Base-by-base conservation (phyloP, 92 coral and sea anemone species). In the Umimayanthus kanabou region DNA sequence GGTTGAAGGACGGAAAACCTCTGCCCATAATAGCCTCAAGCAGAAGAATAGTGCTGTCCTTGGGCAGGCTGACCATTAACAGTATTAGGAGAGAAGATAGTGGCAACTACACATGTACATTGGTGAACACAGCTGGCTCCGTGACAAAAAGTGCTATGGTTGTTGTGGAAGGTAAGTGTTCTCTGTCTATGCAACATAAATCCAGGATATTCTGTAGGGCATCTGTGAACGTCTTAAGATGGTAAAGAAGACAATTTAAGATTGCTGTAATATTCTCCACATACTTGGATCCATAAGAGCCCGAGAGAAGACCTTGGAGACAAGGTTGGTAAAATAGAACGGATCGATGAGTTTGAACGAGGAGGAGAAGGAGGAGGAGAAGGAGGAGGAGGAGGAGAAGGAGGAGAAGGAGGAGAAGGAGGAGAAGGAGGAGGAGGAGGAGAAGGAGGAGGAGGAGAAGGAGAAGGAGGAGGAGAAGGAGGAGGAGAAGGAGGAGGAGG, bases 1-100 rank as follows among this genome's bases (percentile, higher is more conserved):
- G 98, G 98, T 45, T 33, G 25, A 96, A 96, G 82, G 96, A 96
- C 72, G 98, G 98, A 5, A 70, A 92, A 80, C 93, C 92, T 11
- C 80, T 95, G 11, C 16, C 77, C 28, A 85, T 67, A 3, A 70
- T 85, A 13, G 43, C 2, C 77, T 88, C 91, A 9, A 30, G 53
- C 29, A 78, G 92, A 42, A 85, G 91, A 28, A 70, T 71, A 28
- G 64, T 85, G 22, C 64, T 43, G 16, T 53, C 87, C 29, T 28
- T 79, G 29, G 95, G 98, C 3, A 80, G 88, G 67, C 90, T 93
- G 23, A 79, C 91, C 11, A 87, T 95, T 30, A 84, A 40, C 77
- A 77, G 78, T 18, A 92, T 88, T 5, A 85, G 50, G 25, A 82
- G 90, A 43, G 84, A n/a, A 15, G 99, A 96, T 69, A 85, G 92